phyloP scores from a whole-genome alignment of 2,888 invertebrate genomes.

The Lordiphosa andalusiaca region DNA sequence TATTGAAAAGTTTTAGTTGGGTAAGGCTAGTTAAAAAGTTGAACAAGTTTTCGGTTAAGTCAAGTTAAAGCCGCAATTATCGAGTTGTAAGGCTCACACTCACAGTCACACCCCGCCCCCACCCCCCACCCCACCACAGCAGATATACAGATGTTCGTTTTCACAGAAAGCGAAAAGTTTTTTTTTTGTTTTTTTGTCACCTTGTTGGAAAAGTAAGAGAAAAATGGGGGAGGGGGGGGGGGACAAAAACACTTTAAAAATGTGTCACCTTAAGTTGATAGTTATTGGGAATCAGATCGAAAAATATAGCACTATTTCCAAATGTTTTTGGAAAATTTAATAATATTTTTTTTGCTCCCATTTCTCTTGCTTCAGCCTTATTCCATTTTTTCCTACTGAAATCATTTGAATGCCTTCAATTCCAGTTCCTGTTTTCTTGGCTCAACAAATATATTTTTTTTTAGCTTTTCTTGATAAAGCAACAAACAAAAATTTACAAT shows the following conservation, averaged over 20 bases:
- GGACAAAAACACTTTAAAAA: neutral
- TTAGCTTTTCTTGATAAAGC: conserved; percentile 38
- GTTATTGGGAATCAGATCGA: too few species aligned
- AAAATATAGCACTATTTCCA: neutral
- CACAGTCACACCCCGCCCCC: too few species aligned
- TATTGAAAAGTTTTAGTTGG: conserved; percentile 55
- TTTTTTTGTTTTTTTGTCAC: conserved; percentile 43
- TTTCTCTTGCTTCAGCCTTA: neutral
- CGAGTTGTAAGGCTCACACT: conserved; percentile 69
- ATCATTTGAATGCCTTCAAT: conserved; percentile 9
- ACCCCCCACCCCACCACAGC: conserved; percentile 32
- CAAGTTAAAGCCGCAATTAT: conserved; percentile 73
- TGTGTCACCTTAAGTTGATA: too few species aligned
- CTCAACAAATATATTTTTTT: neutral
- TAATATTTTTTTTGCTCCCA: conserved; percentile 1
- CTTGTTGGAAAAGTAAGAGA: conserved; percentile 34
- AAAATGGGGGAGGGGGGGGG: too few species aligned
- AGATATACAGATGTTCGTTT: conserved; percentile 43
- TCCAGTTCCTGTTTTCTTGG: conserved; percentile 1
- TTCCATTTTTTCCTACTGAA: neutral
- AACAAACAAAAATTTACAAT: conserved; percentile 58
- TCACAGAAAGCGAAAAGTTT: conserved; percentile 32
- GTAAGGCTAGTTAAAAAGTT: conserved; percentile 66
- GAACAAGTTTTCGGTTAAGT: conserved; percentile 64
- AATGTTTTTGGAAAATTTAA: neutral